Percentiles rank a stretch among this genome's conserved stretches.
Evolutionary conservation across 92 coral and sea anemone species (phyloP).

Genomic region (Zoanthus sociatus): DNA sequence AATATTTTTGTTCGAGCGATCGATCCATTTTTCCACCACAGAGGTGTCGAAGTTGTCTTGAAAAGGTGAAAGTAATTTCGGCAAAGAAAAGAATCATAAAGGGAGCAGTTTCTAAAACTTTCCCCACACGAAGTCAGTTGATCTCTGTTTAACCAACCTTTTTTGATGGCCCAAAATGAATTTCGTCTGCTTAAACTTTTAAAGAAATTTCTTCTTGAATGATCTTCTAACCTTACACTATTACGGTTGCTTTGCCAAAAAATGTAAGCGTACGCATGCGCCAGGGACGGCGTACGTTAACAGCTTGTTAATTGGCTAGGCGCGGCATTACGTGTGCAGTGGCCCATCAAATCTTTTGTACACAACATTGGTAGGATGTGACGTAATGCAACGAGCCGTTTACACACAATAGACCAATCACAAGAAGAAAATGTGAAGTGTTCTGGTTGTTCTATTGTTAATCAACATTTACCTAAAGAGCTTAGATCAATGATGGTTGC

Average conservation of each 20-base stretch:
- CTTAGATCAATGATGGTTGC: conserved; percentile 22
- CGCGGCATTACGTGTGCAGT: conserved; percentile 86
- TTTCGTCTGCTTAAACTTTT: conserved; percentile 45
- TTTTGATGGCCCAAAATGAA: conserved; percentile 27
- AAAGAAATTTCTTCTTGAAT: conserved; percentile 25
- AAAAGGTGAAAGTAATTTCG: neutral
- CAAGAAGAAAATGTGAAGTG: conserved; percentile 27
- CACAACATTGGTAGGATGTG: conserved; percentile 88
- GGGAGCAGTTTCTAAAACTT: neutral
- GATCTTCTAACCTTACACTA: conserved; percentile 54
- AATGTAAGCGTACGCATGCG: conserved; percentile 59
- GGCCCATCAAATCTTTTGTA: conserved; percentile 67
- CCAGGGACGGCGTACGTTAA: neutral
- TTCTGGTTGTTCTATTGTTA: conserved; percentile 80
- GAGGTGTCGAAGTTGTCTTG: conserved; percentile 43
- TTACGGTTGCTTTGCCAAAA: conserved; percentile 20
- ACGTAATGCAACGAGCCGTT: conserved; percentile 95
- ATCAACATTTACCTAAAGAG: conserved; percentile 33
- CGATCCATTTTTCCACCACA: neutral
- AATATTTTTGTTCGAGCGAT: neutral
- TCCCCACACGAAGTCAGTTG: neutral
- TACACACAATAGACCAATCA: conserved; percentile 81
- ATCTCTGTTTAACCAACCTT: conserved; percentile 32
- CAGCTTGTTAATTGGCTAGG: conserved; percentile 48
- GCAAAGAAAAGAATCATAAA: neutral